These are phyloP conservation scores for Elanoides forficatus DNA, from an alignment of 2,113 vertebrate species.

Conservation along the genomic window DNA sequence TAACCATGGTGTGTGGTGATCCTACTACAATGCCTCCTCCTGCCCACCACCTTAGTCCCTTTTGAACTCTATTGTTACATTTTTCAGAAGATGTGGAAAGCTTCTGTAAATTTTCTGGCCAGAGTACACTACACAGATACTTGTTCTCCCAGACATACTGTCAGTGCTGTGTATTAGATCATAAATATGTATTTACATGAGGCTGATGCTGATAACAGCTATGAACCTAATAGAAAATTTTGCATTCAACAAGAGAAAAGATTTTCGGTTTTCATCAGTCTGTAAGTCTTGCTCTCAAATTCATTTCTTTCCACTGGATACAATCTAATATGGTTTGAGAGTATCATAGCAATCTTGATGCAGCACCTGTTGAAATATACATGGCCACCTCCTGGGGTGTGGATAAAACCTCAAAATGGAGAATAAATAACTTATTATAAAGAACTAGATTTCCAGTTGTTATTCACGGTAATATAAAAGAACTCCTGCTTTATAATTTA, in stretches of 20 bases:
- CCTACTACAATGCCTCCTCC: background rate
- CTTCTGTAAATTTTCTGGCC: slow-evolving; percentile 7
- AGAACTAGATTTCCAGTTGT: slow-evolving; percentile 67
- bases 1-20: background rate
- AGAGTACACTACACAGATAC: background rate
- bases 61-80: background rate
- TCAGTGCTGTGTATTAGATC: slow-evolving; percentile 27
- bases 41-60: background rate
- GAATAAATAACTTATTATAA: slow-evolving; percentile 74
- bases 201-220: slow-evolving; percentile 37
- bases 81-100: slow-evolving; percentile 12
- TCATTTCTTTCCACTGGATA: slow-evolving; percentile 48
- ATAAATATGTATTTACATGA: slow-evolving; percentile 69
- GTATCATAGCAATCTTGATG: slow-evolving; percentile 44
- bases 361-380: slow-evolving; percentile 46
- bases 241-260: slow-evolving; percentile 68
- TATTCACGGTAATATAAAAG: slow-evolving; percentile 53
- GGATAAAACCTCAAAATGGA: slow-evolving; percentile 73
- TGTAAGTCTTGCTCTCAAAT: slow-evolving; percentile 45
- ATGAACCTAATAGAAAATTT: slow-evolving; percentile 60
- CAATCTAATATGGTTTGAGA: slow-evolving; percentile 53
- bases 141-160: slow-evolving; percentile 11
- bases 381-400: slow-evolving; percentile 66
- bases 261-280: slow-evolving; percentile 62
- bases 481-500: slow-evolving; percentile 69